Evolutionary conservation across 2,888 invertebrate genomes (phyloP), one percentile per base, ranked within the genome.

Genomic region (Drosophila ustulata): DNA sequence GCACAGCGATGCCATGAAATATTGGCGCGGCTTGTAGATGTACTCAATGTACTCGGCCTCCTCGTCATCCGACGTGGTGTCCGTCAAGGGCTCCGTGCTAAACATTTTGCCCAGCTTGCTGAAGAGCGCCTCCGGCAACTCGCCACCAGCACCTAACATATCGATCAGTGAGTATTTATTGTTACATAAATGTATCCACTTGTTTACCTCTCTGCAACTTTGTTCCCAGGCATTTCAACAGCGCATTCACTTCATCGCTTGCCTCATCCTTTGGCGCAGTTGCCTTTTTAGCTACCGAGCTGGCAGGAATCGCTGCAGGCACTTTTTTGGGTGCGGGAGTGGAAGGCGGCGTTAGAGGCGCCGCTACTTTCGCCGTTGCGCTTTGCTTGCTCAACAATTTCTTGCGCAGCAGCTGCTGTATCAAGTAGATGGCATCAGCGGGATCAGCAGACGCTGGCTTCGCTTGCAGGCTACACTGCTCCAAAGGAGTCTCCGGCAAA

Each of bases 11-110:
- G 94, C 93, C 34, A 94, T 91, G 86, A 94, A 95, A 11, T 95
- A 94, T 85, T 94, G 94, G 8, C 95, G 93, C 57, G 95, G 95
- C 82, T 93, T 94, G 71, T 95, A 95, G 71, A 95, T 94, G 80
- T 95, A 94, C 52, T 95, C 94, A 51, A 94, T 93, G 59, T 94
- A 94, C 61, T 94, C 94, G 41, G 94, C 94, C 28, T 94, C 94
- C 39, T 94, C 94, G 23, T 91, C 93, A 28, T 93, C 91, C 4
- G 91, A 87, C 46, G 88, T 91, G 3, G 90, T 74, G 67, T 91
- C 90, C 18, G 85, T 89, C 4, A 90, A 71, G 3, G 91, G 91
- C 18, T 78, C 85, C 58, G 86, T 90, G 57, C 90, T 89, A 3
- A 91, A 79, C 13, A 91, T 84, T 71, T 90, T 87, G 49, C 90